Percentiles rank a stretch among this genome's conserved stretches.
Conservation (phyloP, 2,113 vertebrate genomes). For the Coreoperca whiteheadi region DNA sequence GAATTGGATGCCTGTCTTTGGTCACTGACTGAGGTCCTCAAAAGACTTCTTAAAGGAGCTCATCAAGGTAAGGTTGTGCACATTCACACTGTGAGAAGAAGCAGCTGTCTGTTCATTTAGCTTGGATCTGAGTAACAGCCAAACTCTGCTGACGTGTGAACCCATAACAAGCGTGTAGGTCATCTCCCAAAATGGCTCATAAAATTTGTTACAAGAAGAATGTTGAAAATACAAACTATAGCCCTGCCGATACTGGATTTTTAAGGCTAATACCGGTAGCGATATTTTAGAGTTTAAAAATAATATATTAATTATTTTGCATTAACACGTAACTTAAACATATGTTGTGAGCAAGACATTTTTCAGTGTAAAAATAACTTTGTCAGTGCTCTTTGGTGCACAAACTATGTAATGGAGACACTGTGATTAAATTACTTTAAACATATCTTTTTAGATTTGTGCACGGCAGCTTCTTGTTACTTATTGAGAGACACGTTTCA, state of each 20-base stretch:
- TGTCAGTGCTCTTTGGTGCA: too few species aligned
- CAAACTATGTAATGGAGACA: too few species aligned
- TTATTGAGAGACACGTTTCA: too few species aligned
- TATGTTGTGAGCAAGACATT: too few species aligned
- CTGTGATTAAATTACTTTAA: too few species aligned
- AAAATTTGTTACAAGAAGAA: background rate
- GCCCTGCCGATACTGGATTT: background rate
- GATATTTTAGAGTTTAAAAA: too few species aligned
- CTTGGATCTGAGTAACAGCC: background rate
- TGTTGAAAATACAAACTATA: background rate
- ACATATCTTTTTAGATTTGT: background rate
- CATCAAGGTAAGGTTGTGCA: slow-evolving; percentile 37
- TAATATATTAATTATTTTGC: too few species aligned
- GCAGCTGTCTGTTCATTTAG: background rate
- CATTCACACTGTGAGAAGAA: background rate
- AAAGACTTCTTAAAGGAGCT: slow-evolving; percentile 81
- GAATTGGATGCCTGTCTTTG: slow-evolving; percentile 82
- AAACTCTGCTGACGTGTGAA: background rate
- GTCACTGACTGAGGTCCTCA: slow-evolving; percentile 82
- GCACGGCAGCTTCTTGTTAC: background rate
- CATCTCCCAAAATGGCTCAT: background rate
- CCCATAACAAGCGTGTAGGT: background rate
- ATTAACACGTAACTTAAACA: too few species aligned
- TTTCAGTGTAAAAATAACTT: too few species aligned
- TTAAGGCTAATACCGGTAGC: too few species aligned